Conservation (phyloP, 2,797 vertebrate genomes). For the Tauraco hartlaubi region DNA sequence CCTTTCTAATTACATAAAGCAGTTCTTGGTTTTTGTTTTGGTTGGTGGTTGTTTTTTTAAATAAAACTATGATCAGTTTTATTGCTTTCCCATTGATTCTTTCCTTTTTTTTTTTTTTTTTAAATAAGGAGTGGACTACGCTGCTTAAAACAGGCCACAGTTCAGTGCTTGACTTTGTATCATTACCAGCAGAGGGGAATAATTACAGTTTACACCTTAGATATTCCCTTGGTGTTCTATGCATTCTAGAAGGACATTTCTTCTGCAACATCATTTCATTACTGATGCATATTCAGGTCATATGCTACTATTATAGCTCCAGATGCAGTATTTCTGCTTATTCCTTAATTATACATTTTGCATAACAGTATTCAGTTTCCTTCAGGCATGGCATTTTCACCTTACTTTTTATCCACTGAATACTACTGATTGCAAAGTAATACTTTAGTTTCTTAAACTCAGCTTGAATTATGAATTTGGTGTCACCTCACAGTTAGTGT, state of each 20-base stretch:
- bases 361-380: not conserved
- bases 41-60: not conserved
- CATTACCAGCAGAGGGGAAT: not conserved
- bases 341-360: not conserved
- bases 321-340: not conserved
- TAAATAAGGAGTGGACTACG: not conserved
- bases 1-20: not conserved
- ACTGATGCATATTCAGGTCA: not conserved
- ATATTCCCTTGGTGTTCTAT: not conserved
- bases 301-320: not conserved
- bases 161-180: not conserved
- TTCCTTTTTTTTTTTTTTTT: not conserved
- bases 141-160: not conserved
- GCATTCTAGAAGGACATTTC: not conserved
- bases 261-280: not conserved
- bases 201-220: not conserved
- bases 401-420: not conserved
- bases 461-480: not conserved
- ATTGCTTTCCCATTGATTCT: not conserved
- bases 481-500: not conserved
- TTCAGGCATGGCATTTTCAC: not conserved
- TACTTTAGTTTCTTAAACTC: not conserved
- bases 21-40: not conserved
- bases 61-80: not conserved
- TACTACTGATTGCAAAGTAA: not conserved